A percentile compares a stretch with the other conserved stretches of the same genome.
These are phyloP conservation scores for Spilogale gracilis DNA, from an alignment of 2,113 vertebrate genomes.

Conservation along the genomic window DNA sequence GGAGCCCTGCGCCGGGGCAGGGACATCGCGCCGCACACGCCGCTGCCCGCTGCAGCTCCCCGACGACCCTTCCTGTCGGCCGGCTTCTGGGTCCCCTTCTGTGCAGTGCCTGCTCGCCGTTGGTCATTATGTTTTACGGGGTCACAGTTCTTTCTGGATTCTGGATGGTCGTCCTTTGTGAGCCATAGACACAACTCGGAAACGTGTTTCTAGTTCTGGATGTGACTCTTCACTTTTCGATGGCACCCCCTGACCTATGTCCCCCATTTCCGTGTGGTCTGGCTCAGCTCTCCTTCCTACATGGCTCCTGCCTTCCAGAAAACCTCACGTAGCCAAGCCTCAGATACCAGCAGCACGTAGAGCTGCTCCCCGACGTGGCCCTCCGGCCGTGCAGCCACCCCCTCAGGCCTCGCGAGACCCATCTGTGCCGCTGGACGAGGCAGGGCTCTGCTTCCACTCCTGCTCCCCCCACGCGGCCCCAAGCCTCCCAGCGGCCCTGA, in stretches of 20 bases:
- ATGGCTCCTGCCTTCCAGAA: neutral
- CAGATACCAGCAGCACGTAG: too few relatives aligned
- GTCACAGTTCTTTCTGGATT: neutral
- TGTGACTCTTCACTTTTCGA: too few relatives aligned
- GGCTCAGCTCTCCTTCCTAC: neutral
- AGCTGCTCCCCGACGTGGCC: too few relatives aligned
- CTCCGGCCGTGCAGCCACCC: too few relatives aligned
- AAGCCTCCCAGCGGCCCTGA: neutral
- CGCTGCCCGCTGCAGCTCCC: neutral
- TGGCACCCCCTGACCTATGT: neutral
- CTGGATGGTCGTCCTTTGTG: neutral
- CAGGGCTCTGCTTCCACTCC: neutral
- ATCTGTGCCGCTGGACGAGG: neutral
- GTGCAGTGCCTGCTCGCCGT: fast-evolving
- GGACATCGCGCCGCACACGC: fast-evolving
- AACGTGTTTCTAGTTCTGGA: too few relatives aligned
- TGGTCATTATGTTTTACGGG: neutral
- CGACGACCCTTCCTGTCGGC: neutral
- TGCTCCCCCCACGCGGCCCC: neutral
- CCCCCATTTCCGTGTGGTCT: neutral
- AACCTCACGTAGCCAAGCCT: neutral
- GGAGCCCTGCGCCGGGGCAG: fast-evolving
- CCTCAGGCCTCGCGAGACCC: neutral
- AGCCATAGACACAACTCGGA: too few relatives aligned
- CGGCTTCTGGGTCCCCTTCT: neutral